Conservation (phyloP, 2,113 vertebrate species). For the Bothrops jararaca region DNA sequence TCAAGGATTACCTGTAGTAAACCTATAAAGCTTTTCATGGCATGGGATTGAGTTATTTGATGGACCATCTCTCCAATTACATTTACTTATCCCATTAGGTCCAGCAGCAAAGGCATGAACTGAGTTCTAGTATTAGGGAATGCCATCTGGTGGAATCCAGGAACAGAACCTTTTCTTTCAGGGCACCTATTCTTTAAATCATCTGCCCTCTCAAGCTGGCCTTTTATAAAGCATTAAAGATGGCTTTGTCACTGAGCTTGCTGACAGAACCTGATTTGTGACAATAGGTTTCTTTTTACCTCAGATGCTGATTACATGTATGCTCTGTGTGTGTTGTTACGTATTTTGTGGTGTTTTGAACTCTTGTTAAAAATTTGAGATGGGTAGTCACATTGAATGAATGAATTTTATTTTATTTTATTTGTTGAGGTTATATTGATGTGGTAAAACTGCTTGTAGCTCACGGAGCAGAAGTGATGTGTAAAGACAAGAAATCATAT, state of each 20-base stretch:
- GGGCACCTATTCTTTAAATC: neutral
- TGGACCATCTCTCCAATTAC: neutral
- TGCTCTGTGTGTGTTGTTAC: neutral
- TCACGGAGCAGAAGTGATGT: conserved; percentile 92
- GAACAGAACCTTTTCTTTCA: neutral
- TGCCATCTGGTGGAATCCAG: neutral
- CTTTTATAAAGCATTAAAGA: neutral
- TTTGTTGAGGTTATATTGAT: conserved; percentile 89
- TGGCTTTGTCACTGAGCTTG: neutral
- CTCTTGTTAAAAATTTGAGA: neutral
- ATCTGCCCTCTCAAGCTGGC: neutral
- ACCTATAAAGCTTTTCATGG: neutral
- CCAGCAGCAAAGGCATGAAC: neutral
- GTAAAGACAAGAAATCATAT: conserved; percentile 96
- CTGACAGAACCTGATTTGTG: neutral
- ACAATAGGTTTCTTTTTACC: neutral
- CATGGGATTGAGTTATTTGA: neutral
- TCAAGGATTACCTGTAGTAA: neutral
- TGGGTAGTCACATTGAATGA: neutral
- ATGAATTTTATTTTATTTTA: conserved; percentile 12
- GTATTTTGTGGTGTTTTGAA: neutral
- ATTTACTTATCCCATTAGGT: neutral
- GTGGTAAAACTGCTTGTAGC: conserved; percentile 93
- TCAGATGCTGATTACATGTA: neutral
- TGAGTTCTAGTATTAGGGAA: neutral